Conservation (phyloP, 1,140 invertebrate species). For the Pachyrhynchus sulphureomaculatus region DNA sequence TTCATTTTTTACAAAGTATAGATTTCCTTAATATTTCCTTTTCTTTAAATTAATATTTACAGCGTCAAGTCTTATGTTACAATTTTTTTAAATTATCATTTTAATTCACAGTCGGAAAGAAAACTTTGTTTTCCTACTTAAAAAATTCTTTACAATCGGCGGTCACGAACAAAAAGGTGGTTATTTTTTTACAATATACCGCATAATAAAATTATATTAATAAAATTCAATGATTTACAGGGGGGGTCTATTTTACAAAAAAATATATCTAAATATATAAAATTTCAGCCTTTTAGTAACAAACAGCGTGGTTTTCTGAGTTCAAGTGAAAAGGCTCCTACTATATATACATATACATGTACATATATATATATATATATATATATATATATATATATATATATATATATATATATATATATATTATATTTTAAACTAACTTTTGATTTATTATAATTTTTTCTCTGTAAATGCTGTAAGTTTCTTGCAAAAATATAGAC, state of each 20-base stretch:
- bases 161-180: constrained; percentile 11
- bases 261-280: constrained; percentile 34
- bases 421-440: constrained; percentile 3
- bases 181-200: constrained; percentile 24
- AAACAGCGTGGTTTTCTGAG: neutral
- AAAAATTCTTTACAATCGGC: constrained; percentile 26
- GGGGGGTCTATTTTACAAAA: constrained; percentile 31
- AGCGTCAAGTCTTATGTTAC: constrained; percentile 31
- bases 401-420: no score
- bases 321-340: neutral
- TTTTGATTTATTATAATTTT: constrained; percentile 10
- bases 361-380: no score
- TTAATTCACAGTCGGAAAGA: constrained; percentile 27
- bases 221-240: constrained; percentile 31
- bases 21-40: constrained; percentile 26
- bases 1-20: constrained; percentile 31
- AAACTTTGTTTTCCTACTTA: constrained; percentile 17
- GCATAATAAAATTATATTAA: constrained; percentile 24
- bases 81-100: no score
- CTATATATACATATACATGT: no score
- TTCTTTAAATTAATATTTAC: constrained; percentile 39
- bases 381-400: no score
- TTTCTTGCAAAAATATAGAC: neutral
- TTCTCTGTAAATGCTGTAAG: constrained; percentile 2
- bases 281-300: constrained; percentile 31